Percentiles rank a stretch among this genome's conserved stretches.
These are phyloP conservation scores for Pheucticus melanocephalus DNA, from an alignment of 2,113 vertebrate genomes.

Conservation along the genomic window DNA sequence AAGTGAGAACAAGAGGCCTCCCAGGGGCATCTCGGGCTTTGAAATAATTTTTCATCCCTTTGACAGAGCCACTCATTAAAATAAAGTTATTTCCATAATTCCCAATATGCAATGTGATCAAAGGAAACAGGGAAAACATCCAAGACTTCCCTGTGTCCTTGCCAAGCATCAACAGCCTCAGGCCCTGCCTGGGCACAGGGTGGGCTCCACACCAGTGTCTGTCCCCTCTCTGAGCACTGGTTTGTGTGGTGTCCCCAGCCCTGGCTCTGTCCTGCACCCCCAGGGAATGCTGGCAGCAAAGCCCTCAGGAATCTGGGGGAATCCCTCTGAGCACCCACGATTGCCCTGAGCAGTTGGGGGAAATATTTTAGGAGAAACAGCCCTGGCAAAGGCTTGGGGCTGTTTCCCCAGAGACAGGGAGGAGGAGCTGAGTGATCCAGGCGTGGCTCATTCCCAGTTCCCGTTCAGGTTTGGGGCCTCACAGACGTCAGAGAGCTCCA, in stretches of 20 bases:
- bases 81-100: background rate
- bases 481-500: conserved; percentile 78
- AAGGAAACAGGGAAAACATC: background rate
- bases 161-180: rapidly evolving
- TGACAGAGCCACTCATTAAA: background rate
- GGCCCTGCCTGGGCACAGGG: rapidly evolving
- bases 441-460: background rate
- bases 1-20: background rate
- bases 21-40: background rate
- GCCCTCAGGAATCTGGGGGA: rapidly evolving
- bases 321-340: rapidly evolving
- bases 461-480: conserved; percentile 83
- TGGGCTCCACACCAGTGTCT: rapidly evolving
- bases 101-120: background rate
- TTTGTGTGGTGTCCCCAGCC: background rate
- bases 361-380: rapidly evolving
- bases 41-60: background rate
- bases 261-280: background rate
- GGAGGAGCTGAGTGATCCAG: background rate
- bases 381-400: background rate
- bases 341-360: background rate
- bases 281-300: rapidly evolving
- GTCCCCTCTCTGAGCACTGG: rapidly evolving
- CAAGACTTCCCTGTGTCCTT: rapidly evolving
- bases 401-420: background rate